A percentile compares a stretch with the other conserved stretches of the same genome.
Conservation (phyloP, 37 sponge, comb jelly and placozoan genomes). For the Hexactinellida sp. region DNA sequence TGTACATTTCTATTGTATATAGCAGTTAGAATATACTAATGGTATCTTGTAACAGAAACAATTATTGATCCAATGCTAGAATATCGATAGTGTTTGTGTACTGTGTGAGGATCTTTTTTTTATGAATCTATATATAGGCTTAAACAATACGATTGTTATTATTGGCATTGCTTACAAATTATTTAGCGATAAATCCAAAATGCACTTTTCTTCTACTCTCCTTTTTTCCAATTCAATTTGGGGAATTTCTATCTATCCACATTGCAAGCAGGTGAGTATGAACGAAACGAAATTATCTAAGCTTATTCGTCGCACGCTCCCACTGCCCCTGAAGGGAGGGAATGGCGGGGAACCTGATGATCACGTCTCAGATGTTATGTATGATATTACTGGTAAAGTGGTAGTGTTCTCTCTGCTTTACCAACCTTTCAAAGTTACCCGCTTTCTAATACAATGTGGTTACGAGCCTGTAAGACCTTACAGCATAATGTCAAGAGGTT, state of each 20-base stretch:
- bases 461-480: constrained; percentile 12
- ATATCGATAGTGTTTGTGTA: too few species aligned
- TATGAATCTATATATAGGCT: too few species aligned
- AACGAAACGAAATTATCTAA: background rate
- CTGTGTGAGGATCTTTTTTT: too few species aligned
- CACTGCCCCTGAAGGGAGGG: background rate
- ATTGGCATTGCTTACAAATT: background rate
- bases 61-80: too few species aligned
- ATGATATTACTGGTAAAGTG: background rate
- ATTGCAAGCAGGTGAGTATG: background rate
- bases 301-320: background rate
- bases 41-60: too few species aligned
- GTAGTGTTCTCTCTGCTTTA: background rate
- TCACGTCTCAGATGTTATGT: background rate
- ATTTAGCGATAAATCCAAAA: background rate
- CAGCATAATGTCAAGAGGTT: background rate
- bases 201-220: background rate
- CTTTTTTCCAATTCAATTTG: background rate
- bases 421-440: background rate
- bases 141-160: too few species aligned
- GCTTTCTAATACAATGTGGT: background rate
- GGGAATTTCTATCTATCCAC: background rate
- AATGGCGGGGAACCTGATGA: background rate
- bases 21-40: background rate
- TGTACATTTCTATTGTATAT: background rate